Evolutionary conservation across 64 coral and sea anemone species (phyloP).

Genomic region (Stichodactyla helianthus): DNA sequence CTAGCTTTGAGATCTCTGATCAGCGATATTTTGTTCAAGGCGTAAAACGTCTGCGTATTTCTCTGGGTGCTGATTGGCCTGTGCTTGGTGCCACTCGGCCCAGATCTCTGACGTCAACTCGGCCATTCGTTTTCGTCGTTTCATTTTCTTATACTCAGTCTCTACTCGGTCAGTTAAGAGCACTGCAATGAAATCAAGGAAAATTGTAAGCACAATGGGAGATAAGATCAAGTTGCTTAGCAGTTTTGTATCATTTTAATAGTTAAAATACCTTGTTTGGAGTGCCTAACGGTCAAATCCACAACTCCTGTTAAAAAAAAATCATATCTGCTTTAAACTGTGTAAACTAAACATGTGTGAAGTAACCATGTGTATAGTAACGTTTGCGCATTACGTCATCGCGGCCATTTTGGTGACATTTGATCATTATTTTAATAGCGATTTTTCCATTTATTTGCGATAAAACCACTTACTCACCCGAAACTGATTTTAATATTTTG

Average conservation of each 20-base stretch:
- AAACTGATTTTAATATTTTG: constrained; percentile 58
- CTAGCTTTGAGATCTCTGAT: background rate
- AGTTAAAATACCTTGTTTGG: constrained; percentile 52
- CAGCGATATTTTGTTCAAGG: constrained; percentile 10
- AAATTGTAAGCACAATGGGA: background rate
- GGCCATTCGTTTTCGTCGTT: constrained; percentile 54
- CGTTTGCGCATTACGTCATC: too few relatives aligned
- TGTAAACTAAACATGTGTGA: background rate
- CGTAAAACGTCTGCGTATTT: constrained; percentile 70
- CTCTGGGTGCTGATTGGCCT: constrained; percentile 47
- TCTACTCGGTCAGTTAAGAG: constrained; percentile 64
- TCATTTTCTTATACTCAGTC: constrained; percentile 68
- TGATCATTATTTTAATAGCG: background rate
- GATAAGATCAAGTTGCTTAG: too few relatives aligned
- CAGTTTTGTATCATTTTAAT: background rate
- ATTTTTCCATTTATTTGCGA: too few relatives aligned
- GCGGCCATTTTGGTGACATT: background rate
- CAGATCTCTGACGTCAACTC: constrained; percentile 77
- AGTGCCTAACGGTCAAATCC: constrained; percentile 60
- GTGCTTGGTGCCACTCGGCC: constrained; percentile 85
- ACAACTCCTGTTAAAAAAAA: constrained; percentile 43
- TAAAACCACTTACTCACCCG: constrained; percentile 25
- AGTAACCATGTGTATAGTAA: too few relatives aligned
- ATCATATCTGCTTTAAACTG: background rate
- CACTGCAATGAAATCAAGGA: constrained; percentile 17